Evolutionary conservation across 1,140 invertebrate genomes (phyloP).

Genomic region (Ridgeia piscesae): DNA sequence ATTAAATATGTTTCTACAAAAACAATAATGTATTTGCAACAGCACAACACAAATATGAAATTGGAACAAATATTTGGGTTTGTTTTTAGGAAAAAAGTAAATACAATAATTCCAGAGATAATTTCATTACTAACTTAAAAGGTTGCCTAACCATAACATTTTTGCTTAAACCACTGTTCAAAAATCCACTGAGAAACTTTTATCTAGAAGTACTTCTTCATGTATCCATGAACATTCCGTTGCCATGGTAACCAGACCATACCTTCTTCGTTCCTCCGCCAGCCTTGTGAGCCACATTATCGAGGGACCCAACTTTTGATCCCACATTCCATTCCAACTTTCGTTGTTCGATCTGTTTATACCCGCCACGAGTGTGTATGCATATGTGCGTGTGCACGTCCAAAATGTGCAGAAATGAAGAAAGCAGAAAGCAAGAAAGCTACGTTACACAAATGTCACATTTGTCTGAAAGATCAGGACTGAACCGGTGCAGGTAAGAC

Average conservation of each 20-base stretch:
- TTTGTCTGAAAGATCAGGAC: background rate
- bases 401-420: background rate
- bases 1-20: no score
- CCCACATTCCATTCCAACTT: constrained; percentile 33
- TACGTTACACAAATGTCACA: constrained; percentile 11
- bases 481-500: background rate
- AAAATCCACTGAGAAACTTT: no score
- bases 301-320: constrained; percentile 67
- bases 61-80: no score
- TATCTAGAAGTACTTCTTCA: no score
- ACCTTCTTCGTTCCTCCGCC: constrained; percentile 35
- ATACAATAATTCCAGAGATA: no score
- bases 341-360: constrained; percentile 29
- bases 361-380: background rate
- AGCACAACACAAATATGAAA: no score
- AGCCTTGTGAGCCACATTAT: background rate
- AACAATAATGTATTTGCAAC: no score
- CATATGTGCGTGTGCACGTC: background rate
- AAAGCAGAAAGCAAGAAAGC: constrained; percentile 1
- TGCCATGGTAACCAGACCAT: background rate
- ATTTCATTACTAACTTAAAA: no score
- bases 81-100: no score
- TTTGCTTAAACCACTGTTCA: no score
- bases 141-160: no score
- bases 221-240: no score